Conservation (phyloP, 2,888 invertebrate species). For the Phengaris arion region DNA sequence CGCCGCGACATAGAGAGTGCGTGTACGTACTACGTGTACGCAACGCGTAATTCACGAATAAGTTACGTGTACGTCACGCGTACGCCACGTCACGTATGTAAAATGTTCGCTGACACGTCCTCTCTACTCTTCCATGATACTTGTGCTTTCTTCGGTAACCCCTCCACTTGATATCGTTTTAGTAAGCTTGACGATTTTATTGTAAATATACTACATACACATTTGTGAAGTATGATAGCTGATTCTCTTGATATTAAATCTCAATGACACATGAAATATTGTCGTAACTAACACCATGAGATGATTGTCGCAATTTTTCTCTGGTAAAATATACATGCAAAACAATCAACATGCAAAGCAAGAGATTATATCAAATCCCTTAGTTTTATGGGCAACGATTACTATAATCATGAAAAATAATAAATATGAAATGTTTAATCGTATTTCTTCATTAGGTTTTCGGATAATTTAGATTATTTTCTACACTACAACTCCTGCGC, state of each 20-base stretch:
- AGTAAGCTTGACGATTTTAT: constrained; percentile 43
- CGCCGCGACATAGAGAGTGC: constrained; percentile 51
- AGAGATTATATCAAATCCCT: not conserved
- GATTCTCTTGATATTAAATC: constrained; percentile 6
- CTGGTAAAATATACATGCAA: too few species aligned
- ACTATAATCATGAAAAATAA: not conserved
- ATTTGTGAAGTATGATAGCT: constrained; percentile 6
- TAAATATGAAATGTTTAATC: not conserved
- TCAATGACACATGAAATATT: not conserved
- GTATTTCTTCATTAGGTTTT: not conserved
- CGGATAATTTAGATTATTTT: not conserved
- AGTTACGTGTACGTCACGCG: constrained; percentile 37
- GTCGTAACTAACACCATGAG: not conserved
- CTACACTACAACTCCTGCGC: not conserved
- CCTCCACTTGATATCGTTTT: constrained; percentile 53
- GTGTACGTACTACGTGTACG: constrained; percentile 39
- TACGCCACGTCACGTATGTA: constrained; percentile 32
- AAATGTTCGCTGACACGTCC: constrained; percentile 33
- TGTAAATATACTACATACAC: constrained; percentile 23
- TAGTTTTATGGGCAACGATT: not conserved
- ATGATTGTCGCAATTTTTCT: not conserved
- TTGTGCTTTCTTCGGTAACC: constrained; percentile 52
- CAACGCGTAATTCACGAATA: constrained; percentile 37
- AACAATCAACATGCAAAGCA: constrained; percentile 6
- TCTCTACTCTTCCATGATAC: constrained; percentile 44